Base-by-base conservation (phyloP, 2,888 invertebrate genomes). In the Norana najaformis region DNA sequence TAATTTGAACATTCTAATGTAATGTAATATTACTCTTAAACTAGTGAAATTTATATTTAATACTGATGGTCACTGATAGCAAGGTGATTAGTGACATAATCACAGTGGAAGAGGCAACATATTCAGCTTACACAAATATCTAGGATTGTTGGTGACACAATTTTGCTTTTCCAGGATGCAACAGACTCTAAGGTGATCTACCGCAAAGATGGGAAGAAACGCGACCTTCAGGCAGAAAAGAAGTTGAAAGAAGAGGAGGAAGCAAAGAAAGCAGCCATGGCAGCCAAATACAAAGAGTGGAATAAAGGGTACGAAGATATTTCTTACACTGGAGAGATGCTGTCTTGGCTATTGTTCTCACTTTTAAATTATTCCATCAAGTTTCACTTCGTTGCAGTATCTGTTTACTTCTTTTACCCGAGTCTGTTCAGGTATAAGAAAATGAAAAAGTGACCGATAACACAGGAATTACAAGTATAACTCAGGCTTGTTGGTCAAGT, bases 201-300 rank as follows among this genome's bases (percentile, higher is more conserved):
- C 34, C 83, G 89, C 30, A 90, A 90, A 35, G 89, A 83, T n/a
- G 90, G 83, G 34, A 39, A 88, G 35, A 90, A 90, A 39, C 37
- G 88, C 14, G 37, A 47, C 41, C 82, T 89, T 30, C 89, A 83
- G 38, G 89, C 82, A 39, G 89, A 89, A 82, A 91, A 91, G 69
- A 97, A 96, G 94, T 98, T 88, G 92, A 92, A 91, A 93, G 93
- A 93, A 90, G 88, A 92, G 90, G 91, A 90, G 91, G 93, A 93
- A 38, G 88, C 89, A 92, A 91, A 91, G 93, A 93, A 91, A 90
- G 47, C 89, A 90, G 92, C 89, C 91, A 92, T 90, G 91, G 92
- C 82, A 18, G 82, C 36, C 34, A 91, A 91, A 85, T 91, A 91
- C 88, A 39, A 90, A n/a, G 83, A 91, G 34, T 91, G 91, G 91